Evolutionary conservation across 2,113 vertebrate genomes (phyloP), one percentile per base, ranked within the genome.

Genomic region (Eonycteris spelaea): DNA sequence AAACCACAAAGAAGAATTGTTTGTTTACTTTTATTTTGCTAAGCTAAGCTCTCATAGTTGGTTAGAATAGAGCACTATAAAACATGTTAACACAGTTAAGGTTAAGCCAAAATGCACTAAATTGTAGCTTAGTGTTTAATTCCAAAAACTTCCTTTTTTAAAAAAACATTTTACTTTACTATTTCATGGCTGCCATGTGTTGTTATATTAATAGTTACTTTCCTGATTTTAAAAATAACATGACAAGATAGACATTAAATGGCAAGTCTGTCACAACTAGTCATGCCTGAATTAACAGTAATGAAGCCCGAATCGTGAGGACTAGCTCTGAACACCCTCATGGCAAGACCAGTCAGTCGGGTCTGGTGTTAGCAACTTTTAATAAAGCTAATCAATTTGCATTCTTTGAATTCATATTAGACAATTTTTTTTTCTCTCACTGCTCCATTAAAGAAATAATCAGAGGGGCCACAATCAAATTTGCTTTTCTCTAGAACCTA

Each of bases 61-160:
- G 19, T n/a, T 63, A 82, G n/a, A 90, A 53, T 26, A 55, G 5
- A 79, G 75, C 43, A 14, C 61, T 61, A 43, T 21, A 33, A 90
- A 96, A 90, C 45, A 67, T 6, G 6, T 35, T 28, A 48, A 88
- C 59, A 82, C 35, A 74, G 40, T 22, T 33, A 71, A 86, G 84
- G 70, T 94, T 96, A 92, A 94, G 45, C 26, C 75, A 94, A 95
- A 85, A 65, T 59, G 43, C 11, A 43, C 45, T 65, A 35, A 83
- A 24, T 3, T 57, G 63, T 68, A 48, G 35, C 45, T 83, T 40
- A 77, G 40, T 12, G 30, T 26, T 86, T 73, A 84, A 79, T 85
- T 90, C n/a, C 9, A 48, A 35, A 85, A 57, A 51, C 8, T 35
- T 84, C 45, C n/a, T 80, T 75, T 75, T 59, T 28, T 51, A 51